phyloP scores from a whole-genome alignment of 2,888 invertebrate species.

The Apantesis nais region DNA sequence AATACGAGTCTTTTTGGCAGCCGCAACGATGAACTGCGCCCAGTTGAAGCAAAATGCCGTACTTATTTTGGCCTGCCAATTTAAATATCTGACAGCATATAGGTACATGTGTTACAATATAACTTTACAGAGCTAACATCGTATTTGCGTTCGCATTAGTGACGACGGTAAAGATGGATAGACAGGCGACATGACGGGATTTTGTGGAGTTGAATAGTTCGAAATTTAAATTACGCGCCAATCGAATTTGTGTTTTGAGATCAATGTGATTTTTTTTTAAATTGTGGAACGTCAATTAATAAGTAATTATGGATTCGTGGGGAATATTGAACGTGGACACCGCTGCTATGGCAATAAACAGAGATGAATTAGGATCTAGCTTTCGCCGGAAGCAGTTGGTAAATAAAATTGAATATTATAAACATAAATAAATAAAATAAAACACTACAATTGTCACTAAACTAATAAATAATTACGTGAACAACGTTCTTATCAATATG shows the following conservation, averaged over 20 bases:
- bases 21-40: slow-evolving; percentile 66
- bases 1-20: slow-evolving; percentile 82
- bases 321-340: slow-evolving; percentile 88
- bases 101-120: slow-evolving; percentile 57
- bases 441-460: not conserved
- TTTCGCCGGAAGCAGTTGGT: slow-evolving; percentile 78
- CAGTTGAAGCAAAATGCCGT: slow-evolving; percentile 84
- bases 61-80: slow-evolving; percentile 86
- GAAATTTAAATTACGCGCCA: slow-evolving; percentile 60
- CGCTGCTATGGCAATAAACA: slow-evolving; percentile 88
- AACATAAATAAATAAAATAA: not conserved
- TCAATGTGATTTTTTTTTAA: slow-evolving; percentile 42
- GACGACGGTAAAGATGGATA: slow-evolving; percentile 49
- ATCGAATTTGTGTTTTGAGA: slow-evolving; percentile 55
- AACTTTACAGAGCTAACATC: slow-evolving; percentile 54
- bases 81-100: slow-evolving; percentile 70
- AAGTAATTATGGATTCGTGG: slow-evolving; percentile 88
- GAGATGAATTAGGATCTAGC: slow-evolving; percentile 88
- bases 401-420: slow-evolving; percentile 32
- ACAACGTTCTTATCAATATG: not conserved
- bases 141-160: slow-evolving; percentile 53
- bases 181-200: slow-evolving; percentile 56
- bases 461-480: not conserved
- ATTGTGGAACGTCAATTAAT: slow-evolving; percentile 40
- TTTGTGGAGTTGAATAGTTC: slow-evolving; percentile 37